Conservation (phyloP, 2,113 vertebrate species). For the Agapornis roseicollis region DNA sequence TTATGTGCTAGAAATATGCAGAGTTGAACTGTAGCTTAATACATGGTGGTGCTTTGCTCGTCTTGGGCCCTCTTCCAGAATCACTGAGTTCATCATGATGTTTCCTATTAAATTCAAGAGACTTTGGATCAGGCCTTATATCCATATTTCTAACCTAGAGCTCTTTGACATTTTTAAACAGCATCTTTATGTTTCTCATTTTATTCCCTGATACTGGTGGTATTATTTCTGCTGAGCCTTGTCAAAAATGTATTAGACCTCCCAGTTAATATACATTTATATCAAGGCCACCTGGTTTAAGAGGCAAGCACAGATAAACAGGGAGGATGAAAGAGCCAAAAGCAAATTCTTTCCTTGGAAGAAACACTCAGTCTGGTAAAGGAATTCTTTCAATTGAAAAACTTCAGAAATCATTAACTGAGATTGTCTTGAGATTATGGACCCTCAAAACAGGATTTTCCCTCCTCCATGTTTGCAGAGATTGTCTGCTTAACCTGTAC, state of each 20-base stretch:
- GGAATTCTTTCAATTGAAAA: background rate
- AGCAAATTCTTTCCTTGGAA: background rate
- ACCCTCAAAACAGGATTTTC: background rate
- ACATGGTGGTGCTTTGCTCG: background rate
- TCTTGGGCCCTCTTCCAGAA: background rate
- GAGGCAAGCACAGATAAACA: background rate
- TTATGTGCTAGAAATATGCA: background rate
- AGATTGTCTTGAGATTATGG: background rate
- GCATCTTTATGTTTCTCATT: background rate
- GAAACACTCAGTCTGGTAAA: background rate
- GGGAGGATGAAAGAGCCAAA: background rate
- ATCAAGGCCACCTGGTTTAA: background rate
- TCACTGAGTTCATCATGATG: background rate
- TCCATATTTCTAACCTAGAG: background rate
- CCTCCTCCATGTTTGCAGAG: accelerated
- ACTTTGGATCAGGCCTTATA: background rate
- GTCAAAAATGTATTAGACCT: background rate
- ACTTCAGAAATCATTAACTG: background rate
- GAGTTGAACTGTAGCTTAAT: background rate
- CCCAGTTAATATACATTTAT: background rate
- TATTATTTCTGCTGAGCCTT: background rate
- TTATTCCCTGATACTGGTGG: background rate
- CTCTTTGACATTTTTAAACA: background rate
- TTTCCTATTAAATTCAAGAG: background rate
- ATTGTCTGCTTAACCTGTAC: background rate